Conservation (phyloP, 2,113 vertebrate genomes). For the Vulpes ferrilata region DNA sequence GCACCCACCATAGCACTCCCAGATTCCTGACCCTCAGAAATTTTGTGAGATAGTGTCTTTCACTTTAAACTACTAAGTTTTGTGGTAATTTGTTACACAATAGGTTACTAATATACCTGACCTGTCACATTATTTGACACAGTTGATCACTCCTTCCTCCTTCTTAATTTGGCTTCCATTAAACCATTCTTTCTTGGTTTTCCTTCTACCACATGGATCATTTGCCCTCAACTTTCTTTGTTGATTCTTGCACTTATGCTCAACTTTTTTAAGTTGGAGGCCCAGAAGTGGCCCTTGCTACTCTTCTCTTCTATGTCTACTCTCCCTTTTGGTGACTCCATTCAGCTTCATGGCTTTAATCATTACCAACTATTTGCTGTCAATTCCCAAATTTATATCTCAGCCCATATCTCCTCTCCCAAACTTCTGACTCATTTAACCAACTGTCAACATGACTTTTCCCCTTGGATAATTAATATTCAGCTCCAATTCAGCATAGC, state of each 20-base stretch:
- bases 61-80: neutral
- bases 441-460: neutral
- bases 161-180: neutral
- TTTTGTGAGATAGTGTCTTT: neutral
- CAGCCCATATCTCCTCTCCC: neutral
- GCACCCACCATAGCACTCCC: neutral
- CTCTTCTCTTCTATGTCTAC: neutral
- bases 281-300: neutral
- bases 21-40: neutral
- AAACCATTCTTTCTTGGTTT: neutral
- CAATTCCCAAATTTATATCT: constrained; percentile 15
- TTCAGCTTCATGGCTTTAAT: neutral
- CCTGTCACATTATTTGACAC: neutral
- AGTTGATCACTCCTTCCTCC: neutral
- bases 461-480: neutral
- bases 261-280: neutral
- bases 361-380: neutral
- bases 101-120: neutral
- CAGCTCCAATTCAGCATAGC: constrained; percentile 16
- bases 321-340: neutral
- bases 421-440: neutral
- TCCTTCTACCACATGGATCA: neutral
- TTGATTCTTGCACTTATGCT: neutral
- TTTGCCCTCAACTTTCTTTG: neutral
- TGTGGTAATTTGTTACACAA: neutral